These are phyloP conservation scores for Isaurus tuberculatus DNA, from an alignment of 92 coral and sea anemone species.

Conservation along the genomic window DNA sequence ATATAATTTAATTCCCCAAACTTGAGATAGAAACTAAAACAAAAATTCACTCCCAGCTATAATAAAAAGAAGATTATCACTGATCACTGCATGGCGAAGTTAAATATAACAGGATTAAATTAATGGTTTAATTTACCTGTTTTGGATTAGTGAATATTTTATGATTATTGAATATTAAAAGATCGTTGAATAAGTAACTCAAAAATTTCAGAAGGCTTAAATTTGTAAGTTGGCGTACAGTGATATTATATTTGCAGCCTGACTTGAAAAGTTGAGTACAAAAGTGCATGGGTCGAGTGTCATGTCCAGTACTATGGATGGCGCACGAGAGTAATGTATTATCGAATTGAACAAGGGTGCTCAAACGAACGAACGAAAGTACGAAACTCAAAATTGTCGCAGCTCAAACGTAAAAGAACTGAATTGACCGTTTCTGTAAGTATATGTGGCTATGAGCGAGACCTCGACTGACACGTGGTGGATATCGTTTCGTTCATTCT, in stretches of 20 bases:
- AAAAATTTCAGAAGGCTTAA: background rate
- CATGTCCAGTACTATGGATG: background rate
- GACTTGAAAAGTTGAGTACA: no score
- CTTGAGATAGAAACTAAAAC: background rate
- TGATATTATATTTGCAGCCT: no score
- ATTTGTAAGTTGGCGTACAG: background rate
- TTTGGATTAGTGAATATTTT: background rate
- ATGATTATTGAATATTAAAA: background rate
- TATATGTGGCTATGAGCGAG: constrained; percentile 34
- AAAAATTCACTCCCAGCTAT: background rate
- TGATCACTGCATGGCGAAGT: background rate
- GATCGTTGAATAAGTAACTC: background rate
- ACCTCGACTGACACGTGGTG: constrained; percentile 20
- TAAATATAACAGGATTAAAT: background rate
- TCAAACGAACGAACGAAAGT: background rate
- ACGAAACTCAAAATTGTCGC: background rate
- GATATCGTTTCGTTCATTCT: constrained; percentile 13
- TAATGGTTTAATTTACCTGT: background rate
- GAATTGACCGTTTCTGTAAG: constrained; percentile 32
- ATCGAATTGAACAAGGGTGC: background rate
- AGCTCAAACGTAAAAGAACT: background rate
- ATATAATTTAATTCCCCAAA: background rate
- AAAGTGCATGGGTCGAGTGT: no score
- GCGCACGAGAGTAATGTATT: background rate
- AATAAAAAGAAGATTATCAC: background rate